Base-by-base conservation (phyloP, 2,113 vertebrate genomes). In the Oryzias javanicus region DNA sequence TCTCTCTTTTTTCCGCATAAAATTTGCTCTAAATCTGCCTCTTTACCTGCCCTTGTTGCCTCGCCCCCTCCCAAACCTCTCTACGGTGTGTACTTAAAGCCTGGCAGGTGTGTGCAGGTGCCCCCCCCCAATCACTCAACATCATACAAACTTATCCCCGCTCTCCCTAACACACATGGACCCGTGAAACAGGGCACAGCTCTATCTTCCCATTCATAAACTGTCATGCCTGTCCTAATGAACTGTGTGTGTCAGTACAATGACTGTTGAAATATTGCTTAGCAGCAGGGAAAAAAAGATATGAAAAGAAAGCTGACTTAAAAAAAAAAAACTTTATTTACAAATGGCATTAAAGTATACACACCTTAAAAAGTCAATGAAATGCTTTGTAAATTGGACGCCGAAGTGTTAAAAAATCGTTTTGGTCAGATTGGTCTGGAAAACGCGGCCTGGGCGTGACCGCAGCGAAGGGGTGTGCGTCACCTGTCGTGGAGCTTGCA, bases 51-150 rank as follows among this genome's bases (percentile, higher is more conserved):
- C 35, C 41, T 19, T 14, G 16, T 27, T 19, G 35, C 7, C 19
- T 12, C 18, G 8, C 40, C 35, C 17, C 29, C 24, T 24, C 27
- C 6, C 53, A 4, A 22, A 0, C 19, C 49, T 24, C 19, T 55
- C 27, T 5, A 27, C 1, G 22, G 18, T 61, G 76, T 72, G 64
- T 69, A 64, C 55, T 56, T 20, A 83, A 73, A 85, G 81, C 55
- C 55, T 6, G 60, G 77, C 89, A 92, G 88, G 90, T 91, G 88
- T 85, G 78, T 74, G 78, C 90, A 92, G 87, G 89, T 91, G 89
- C 70, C 81, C 68, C 55, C 71, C 68, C 55, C 71, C 17, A 14
- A 72, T 91, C 88, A 84, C 77, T 91, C 89, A 79, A 45, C 81
- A 87, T 81, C 67, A 46, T 67, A 70, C 76, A 83, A 86, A 78